phyloP scores from a whole-genome alignment of 1,140 invertebrate species.

The Tetramorium alpestre region DNA sequence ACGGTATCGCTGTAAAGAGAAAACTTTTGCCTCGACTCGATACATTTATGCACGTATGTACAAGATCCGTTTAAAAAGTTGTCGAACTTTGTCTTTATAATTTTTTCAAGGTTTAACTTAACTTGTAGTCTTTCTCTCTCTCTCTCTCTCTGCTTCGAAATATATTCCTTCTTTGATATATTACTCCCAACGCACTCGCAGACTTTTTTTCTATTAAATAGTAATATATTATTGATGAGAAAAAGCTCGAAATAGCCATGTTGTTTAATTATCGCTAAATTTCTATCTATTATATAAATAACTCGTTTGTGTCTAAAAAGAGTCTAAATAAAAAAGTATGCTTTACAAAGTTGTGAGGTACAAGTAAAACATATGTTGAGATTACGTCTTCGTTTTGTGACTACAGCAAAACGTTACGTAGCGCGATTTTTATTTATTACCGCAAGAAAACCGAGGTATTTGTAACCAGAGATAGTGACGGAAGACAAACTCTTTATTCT shows the following conservation, averaged over 20 bases:
- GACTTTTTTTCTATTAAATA: too few species aligned
- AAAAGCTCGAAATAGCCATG: background rate
- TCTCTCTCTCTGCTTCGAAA: too few species aligned
- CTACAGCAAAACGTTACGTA: constrained; percentile 11
- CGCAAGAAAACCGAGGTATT: background rate
- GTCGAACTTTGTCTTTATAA: too few species aligned
- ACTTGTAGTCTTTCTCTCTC: too few species aligned
- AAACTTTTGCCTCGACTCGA: background rate
- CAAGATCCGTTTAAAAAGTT: too few species aligned
- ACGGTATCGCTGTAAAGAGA: background rate
- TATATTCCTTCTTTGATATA: too few species aligned
- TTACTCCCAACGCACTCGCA: too few species aligned
- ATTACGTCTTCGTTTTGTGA: constrained; percentile 18
- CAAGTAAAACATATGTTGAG: too few species aligned
- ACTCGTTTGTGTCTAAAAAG: background rate
- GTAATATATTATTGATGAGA: background rate
- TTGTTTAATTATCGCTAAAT: background rate
- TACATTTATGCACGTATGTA: background rate
- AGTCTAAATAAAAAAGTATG: background rate
- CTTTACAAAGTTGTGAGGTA: background rate
- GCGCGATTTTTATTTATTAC: constrained; percentile 13
- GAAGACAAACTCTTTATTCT: constrained; percentile 44
- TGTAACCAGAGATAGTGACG: background rate
- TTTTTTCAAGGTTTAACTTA: too few species aligned
- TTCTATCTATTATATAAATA: constrained; percentile 5